phyloP scores from a whole-genome alignment of 92 coral and sea anemone species.

The Isaurus tuberculatus region DNA sequence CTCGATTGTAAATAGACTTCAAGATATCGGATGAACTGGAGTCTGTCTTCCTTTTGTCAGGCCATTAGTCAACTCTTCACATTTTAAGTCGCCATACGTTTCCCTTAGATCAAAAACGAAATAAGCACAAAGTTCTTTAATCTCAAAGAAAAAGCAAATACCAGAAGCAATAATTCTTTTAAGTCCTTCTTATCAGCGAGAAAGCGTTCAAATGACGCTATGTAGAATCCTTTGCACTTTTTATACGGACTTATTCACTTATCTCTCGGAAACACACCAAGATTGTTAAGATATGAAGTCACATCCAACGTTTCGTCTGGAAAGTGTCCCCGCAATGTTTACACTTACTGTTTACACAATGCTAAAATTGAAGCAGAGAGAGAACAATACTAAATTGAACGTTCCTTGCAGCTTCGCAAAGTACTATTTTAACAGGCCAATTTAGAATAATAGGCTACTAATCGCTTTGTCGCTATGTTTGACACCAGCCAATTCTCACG shows the following conservation, averaged over 20 bases:
- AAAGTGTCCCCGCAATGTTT: slow-evolving; percentile 36
- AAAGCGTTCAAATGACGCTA: slow-evolving; percentile 21
- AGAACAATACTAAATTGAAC: slow-evolving; percentile 23
- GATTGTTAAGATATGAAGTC: slow-evolving; percentile 43
- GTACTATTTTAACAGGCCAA: slow-evolving; percentile 56
- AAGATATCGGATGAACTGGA: background rate
- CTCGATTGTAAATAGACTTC: background rate
- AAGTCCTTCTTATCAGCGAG: slow-evolving; percentile 6
- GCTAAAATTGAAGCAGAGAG: slow-evolving; percentile 19
- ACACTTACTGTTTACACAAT: slow-evolving; percentile 14
- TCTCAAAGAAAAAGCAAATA: background rate
- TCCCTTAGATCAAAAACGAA: background rate
- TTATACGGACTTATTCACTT: slow-evolving; percentile 20
- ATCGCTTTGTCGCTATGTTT: slow-evolving; percentile 48
- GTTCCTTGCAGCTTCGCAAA: slow-evolving; percentile 32
- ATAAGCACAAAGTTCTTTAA: background rate
- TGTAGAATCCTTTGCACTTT: background rate
- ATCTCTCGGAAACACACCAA: slow-evolving; percentile 39
- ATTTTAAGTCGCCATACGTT: background rate
- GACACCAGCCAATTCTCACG: slow-evolving; percentile 35
- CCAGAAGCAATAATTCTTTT: background rate
- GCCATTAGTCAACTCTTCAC: background rate
- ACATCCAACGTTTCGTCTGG: slow-evolving; percentile 34
- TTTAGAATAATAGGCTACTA: slow-evolving; percentile 41
- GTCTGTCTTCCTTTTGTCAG: background rate